Evolutionary conservation across 2,888 invertebrate species (phyloP), one percentile per base, ranked within the genome.

Genomic region (Tortrix viridana): DNA sequence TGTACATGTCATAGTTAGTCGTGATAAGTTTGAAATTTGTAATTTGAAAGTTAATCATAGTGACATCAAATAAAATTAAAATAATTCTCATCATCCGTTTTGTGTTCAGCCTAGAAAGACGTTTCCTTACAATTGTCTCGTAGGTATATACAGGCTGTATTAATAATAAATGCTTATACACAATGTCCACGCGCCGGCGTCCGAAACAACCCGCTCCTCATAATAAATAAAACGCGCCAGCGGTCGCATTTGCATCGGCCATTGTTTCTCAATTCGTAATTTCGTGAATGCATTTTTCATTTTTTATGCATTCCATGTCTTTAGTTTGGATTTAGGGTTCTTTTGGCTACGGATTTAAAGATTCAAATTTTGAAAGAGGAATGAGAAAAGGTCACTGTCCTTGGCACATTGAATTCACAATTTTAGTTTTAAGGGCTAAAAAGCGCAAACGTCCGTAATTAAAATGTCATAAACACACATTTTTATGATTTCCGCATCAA

Each of bases 261-360:
- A 90, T 91, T 90, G 90, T 90, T 89, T 82, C 77, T 74, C 75
- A 71, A 83, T 83, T 75, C 82, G 83, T 83, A 86, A 88, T 86
- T 88, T 82, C 80, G 77, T 72, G 80, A 77, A 79, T 79, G 78
- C 77, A 77, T 77, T 79, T 79, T 80, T 75, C 75, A 77, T 77
- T 80, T 75, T 65, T 67, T 67, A 65, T 67, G 60, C 67, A 67
- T 67, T 67, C 67, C 53, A 44, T 62, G 38, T 46, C 22, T 50
- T 50, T 67, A 55, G 64, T 52, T 57, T 14, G 43, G 18, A 23
- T 54, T 38, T 23, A 56, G 26, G 19, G 43, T 38, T 37, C 61
- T 19, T 9, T 19, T 44, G 16, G 18, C 12, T 44, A 1, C 12
- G 18, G 0, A 18, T 44, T 19, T 19, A 1, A 18, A 16, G 44